Evolutionary conservation across 2,113 vertebrate species (phyloP).

Genomic region (Pitta sordida): DNA sequence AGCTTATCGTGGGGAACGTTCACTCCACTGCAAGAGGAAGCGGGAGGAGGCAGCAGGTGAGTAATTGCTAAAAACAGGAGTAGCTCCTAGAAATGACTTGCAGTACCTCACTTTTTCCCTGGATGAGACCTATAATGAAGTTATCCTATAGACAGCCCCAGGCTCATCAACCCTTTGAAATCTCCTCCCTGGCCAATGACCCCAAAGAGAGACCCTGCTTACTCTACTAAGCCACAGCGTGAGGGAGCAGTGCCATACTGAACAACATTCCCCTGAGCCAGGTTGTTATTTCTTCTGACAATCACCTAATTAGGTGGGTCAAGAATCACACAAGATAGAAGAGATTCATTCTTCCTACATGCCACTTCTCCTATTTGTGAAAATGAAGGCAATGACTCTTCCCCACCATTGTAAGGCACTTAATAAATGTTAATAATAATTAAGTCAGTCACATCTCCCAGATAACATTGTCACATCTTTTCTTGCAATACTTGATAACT

Average conservation of each 20-base stretch:
- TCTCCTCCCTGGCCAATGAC: not conserved
- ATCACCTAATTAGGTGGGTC: conserved; percentile 45
- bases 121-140: not conserved
- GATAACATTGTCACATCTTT: not conserved
- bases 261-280: not conserved
- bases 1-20: not conserved
- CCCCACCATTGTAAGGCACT: not conserved
- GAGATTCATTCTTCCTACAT: not conserved
- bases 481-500: not conserved
- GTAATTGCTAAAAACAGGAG: not conserved
- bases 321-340: conserved; percentile 25
- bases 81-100: not conserved
- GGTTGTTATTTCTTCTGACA: not conserved
- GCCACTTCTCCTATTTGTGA: not conserved
- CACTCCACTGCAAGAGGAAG: not conserved
- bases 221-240: not conserved
- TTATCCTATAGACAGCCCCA: not conserved
- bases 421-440: conserved; percentile 31
- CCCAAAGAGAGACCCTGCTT: not conserved
- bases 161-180: not conserved
- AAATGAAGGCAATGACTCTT: not conserved
- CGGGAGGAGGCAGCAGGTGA: not conserved
- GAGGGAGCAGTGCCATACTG: not conserved
- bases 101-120: not conserved
- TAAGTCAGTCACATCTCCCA: not conserved